phyloP scores from a whole-genome alignment of 2,113 vertebrate genomes.

The Alethe diademata region DNA sequence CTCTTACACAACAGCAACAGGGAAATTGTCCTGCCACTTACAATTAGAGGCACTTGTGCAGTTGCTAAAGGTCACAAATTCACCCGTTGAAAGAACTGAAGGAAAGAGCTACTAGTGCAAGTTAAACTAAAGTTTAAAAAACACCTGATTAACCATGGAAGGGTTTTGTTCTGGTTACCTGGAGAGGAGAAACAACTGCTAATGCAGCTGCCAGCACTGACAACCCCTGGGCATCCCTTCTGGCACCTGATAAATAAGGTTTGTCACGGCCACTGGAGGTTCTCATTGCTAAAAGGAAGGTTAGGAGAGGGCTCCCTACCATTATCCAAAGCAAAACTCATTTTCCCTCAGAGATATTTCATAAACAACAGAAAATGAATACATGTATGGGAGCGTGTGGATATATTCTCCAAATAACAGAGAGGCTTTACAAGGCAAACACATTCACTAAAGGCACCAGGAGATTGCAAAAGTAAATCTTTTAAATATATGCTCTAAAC shows the following conservation, averaged over 20 bases:
- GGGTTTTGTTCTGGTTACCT: background rate
- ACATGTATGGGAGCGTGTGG: background rate
- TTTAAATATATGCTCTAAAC: constrained; percentile 27
- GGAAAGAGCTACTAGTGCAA: background rate
- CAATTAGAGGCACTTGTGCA: background rate
- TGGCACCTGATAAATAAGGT: background rate
- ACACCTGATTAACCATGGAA: background rate
- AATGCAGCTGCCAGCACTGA: background rate
- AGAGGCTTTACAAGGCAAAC: constrained; percentile 7
- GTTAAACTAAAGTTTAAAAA: background rate
- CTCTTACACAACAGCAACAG: background rate
- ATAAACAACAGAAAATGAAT: constrained; percentile 21
- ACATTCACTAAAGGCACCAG: background rate
- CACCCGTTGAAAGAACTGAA: background rate
- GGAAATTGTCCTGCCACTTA: constrained; percentile 35
- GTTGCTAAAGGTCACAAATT: constrained; percentile 28
- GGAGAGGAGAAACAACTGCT: background rate
- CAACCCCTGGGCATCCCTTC: background rate
- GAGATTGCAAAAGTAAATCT: constrained; percentile 46
- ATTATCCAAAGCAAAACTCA: background rate
- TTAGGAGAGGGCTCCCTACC: background rate
- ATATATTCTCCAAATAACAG: background rate
- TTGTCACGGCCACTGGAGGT: background rate
- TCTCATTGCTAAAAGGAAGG: background rate
- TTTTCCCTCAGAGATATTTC: constrained; percentile 7